phyloP scores from a whole-genome alignment of 2,797 vertebrate genomes.

The Fringilla coelebs region DNA sequence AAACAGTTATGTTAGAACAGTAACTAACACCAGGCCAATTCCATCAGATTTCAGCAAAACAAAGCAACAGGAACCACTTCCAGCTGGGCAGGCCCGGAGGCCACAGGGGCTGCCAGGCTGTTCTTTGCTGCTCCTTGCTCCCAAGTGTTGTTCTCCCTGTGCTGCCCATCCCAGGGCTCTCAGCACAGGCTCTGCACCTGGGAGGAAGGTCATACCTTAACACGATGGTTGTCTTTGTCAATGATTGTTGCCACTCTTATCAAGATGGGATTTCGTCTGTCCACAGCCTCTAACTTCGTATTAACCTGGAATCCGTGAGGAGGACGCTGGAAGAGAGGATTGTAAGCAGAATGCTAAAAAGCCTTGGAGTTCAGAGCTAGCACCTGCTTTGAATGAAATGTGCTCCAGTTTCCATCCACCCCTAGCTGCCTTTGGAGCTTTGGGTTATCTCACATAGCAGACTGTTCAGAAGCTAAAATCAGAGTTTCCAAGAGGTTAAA shows the following conservation, averaged over 20 bases:
- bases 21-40: neutral
- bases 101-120: neutral
- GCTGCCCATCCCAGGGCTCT: neutral
- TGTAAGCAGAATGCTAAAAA: neutral
- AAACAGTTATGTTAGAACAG: neutral
- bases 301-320: constrained; percentile 87
- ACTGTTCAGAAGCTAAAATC: neutral
- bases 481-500: neutral
- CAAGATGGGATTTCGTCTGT: constrained; percentile 88
- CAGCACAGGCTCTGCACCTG: neutral
- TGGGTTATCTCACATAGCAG: neutral
- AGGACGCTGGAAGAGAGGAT: constrained; percentile 76
- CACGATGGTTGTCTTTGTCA: constrained; percentile 82
- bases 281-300: constrained; percentile 89
- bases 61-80: neutral
- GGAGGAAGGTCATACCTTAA: constrained; percentile 79
- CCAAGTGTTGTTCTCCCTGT: neutral
- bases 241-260: constrained; percentile 84
- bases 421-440: neutral
- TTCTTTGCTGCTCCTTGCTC: neutral
- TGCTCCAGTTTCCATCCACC: neutral
- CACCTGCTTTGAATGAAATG: neutral
- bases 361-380: neutral
- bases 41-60: neutral
- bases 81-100: neutral